Percentiles rank a stretch among this genome's conserved stretches.
phyloP scores from a whole-genome alignment of 2,888 invertebrate species.

The Terebella lapidaria region DNA sequence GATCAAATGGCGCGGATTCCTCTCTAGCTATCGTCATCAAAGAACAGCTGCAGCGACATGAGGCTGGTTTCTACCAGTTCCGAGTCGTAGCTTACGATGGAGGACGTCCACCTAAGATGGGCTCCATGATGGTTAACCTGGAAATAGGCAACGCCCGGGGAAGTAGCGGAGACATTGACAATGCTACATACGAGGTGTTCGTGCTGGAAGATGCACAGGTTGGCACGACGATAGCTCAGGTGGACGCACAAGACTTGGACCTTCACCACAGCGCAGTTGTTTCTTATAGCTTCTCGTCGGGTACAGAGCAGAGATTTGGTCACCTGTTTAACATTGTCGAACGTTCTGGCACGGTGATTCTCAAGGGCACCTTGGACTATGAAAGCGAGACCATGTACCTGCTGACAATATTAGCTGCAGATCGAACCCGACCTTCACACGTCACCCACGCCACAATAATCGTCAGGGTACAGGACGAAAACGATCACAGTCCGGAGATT shows the following conservation, averaged over 20 bases:
- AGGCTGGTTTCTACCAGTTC: conserved; percentile 7
- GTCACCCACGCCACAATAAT: conserved; percentile 3
- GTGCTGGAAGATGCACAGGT: background rate
- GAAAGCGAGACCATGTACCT: background rate
- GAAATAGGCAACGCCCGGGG: conserved; percentile 2
- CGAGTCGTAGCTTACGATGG: conserved; percentile 6
- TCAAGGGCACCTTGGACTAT: conserved; percentile 2
- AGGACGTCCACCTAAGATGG: conserved; percentile 1
- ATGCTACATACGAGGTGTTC: conserved; percentile 5
- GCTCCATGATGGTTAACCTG: conserved; percentile 6
- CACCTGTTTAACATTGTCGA: background rate
- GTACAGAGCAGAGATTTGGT: background rate
- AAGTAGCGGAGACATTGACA: conserved; percentile 4
- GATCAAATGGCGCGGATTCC: background rate
- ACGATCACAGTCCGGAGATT: conserved; percentile 10
- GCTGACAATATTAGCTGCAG: conserved; percentile 2
- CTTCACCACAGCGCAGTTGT: background rate
- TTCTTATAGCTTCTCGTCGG: background rate
- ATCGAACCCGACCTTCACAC: background rate
- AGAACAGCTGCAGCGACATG: conserved; percentile 6
- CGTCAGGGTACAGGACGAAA: conserved; percentile 7
- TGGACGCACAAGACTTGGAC: background rate
- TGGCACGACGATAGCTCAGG: conserved; percentile 2
- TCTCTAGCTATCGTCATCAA: background rate
- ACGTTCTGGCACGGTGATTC: background rate